These are phyloP conservation scores for Plectus sambesii DNA, from an alignment of 1,140 invertebrate genomes.

Conservation along the genomic window DNA sequence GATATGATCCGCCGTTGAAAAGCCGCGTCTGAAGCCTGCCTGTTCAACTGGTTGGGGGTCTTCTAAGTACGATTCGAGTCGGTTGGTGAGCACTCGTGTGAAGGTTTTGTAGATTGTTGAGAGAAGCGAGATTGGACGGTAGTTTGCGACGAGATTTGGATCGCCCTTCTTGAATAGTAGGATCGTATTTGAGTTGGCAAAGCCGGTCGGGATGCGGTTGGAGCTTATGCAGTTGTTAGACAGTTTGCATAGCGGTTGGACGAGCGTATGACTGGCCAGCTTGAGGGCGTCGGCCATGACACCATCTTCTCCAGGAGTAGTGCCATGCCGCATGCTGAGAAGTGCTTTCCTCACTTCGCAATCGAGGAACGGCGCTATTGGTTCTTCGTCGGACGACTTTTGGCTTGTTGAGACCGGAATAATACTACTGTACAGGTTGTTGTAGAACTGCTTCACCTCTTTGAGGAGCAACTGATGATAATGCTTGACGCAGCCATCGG, in stretches of 20 bases:
- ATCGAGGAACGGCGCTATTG: too few relatives aligned
- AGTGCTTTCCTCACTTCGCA: too few relatives aligned
- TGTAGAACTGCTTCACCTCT: too few relatives aligned
- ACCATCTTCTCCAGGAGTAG: too few relatives aligned
- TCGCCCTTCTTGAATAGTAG: conserved; percentile 19
- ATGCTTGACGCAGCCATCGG: too few relatives aligned
- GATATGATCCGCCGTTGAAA: conserved; percentile 24
- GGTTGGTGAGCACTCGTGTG: conserved; percentile 12
- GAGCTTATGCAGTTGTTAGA: conserved; percentile 6
- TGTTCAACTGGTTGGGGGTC: conserved; percentile 16
- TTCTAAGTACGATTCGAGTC: conserved; percentile 9
- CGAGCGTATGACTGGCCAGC: too few relatives aligned
- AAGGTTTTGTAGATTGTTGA: conserved; percentile 17
- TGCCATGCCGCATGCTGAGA: too few relatives aligned
- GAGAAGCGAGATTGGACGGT: conserved; percentile 24
- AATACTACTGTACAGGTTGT: too few relatives aligned
- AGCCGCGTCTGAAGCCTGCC: conserved; percentile 19
- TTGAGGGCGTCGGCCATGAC: too few relatives aligned
- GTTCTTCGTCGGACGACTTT: too few relatives aligned
- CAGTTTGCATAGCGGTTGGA: conserved; percentile 3
- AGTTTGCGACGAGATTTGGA: conserved; percentile 7
- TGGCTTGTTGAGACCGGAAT: too few relatives aligned
- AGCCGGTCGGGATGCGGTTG: conserved; percentile 4
- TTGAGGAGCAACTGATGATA: too few relatives aligned
- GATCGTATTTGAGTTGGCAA: conserved; percentile 15